A percentile compares a stretch with the other conserved stretches of the same genome.
phyloP scores from a whole-genome alignment of 2,797 vertebrate species.

The Paratrypauchen microcephalus region DNA sequence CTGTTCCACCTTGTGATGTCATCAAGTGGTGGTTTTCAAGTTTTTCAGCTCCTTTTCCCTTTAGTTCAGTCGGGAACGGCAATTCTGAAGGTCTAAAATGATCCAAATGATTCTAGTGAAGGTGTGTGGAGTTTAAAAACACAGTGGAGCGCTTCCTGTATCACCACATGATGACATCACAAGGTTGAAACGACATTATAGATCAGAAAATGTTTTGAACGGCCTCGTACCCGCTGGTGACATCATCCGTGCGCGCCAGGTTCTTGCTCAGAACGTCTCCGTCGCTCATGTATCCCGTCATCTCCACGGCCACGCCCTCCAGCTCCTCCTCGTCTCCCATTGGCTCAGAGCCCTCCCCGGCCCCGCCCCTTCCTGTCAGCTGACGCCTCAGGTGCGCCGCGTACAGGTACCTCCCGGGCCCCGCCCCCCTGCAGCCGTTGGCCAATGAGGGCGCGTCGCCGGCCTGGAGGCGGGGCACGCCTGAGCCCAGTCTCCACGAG shows the following conservation, averaged over 20 bases:
- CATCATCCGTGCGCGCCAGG: conserved; percentile 83
- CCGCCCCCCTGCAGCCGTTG: conserved; percentile 73
- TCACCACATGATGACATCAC: no score
- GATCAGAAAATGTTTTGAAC: no score
- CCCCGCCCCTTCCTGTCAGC: conserved; percentile 78
- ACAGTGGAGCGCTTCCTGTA: no score
- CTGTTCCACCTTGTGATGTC: no score
- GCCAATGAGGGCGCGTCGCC: conserved; percentile 89
- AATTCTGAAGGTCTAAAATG: no score
- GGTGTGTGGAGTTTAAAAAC: no score
- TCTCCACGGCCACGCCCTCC: conserved; percentile 83
- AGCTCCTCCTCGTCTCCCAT: conserved; percentile 81
- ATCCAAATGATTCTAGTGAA: no score
- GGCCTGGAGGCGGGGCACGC: conserved; percentile 92
- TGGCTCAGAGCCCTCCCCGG: conserved; percentile 73
- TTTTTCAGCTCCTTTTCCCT: no score
- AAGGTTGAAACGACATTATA: no score
- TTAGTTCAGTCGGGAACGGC: no score
- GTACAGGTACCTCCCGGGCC: conserved; percentile 85
- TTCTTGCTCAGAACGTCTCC: conserved; percentile 95
- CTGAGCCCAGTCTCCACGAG: conserved; percentile 92
- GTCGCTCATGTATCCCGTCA: conserved; percentile 95
- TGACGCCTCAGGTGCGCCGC: conserved; percentile 85
- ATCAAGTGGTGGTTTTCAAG: no score
- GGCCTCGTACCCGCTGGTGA: conserved; percentile 88